Base-by-base conservation (phyloP, 2,113 vertebrate genomes). In the Otocyon megalotis region DNA sequence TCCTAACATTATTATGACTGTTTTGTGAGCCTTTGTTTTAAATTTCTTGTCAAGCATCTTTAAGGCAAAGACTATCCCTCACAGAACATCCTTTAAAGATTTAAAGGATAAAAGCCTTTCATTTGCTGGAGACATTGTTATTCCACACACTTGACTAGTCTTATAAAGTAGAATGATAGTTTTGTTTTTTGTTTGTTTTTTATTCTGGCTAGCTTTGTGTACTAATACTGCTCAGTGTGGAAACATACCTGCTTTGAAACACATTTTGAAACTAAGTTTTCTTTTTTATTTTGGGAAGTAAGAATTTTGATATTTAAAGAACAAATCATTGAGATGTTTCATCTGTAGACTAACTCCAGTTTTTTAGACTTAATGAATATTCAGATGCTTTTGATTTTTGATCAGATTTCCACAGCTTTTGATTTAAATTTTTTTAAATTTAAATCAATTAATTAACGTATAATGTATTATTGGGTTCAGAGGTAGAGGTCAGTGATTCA, bases 231-330 rank as follows among this genome's bases (percentile, higher is more conserved):
- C 26, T 62, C 32, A 12, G 50, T 48, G 50, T 76, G 9, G 62
- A 48, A 95, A 35, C 43, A 32, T 56, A 83, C 48, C 32, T 82
- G 16, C 50, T 93, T 76, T 74, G 50, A 76, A 74, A 50, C 35
- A 93, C n/a, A 37, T 88, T 76, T 82, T 82, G 65, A 81, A 95
- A 72, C 17, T 15, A 87, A 30, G 4, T 69, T 86, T 82, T 82
- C 35, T 72, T 81, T 85, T 62, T 28, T 81, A 13, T 28, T 17
- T 53, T 93, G 37, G 7, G 7, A 80, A 80, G 48, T 86, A 17
- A 77, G 50, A 80, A 58, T 88, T 84, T 84, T 53, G 12, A 80
- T 93, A 80, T 50, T 28, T 88, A 32, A 80, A 88, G 20, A 79
- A 58, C 13, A 87, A 69, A 71, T 92, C 20, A 72, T 35, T 74